These are phyloP conservation scores for Apoderus coryli DNA, from an alignment of 2,888 invertebrate species.

Conservation along the genomic window DNA sequence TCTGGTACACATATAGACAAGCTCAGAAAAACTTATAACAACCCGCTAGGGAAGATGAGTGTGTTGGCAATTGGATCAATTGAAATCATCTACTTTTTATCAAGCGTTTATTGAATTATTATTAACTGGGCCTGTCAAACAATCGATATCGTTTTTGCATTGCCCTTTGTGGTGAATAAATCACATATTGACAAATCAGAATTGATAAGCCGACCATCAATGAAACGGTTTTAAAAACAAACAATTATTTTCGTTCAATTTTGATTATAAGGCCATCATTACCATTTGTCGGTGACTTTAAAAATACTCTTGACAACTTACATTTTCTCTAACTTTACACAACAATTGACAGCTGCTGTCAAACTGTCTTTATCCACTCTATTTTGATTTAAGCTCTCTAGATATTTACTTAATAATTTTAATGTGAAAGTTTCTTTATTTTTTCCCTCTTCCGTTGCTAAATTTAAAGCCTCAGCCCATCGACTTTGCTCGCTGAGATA, in stretches of 20 bases:
- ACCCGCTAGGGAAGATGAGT: too few species aligned
- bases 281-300: background rate
- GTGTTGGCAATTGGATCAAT: too few species aligned
- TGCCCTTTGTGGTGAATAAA: too few species aligned
- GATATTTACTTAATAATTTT: constrained; percentile 30
- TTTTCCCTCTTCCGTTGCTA: constrained; percentile 38
- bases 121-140: too few species aligned
- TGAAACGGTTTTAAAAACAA: too few species aligned
- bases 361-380: constrained; percentile 32
- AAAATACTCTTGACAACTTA: constrained; percentile 28
- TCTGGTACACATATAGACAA: too few species aligned
- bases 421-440: constrained; percentile 29
- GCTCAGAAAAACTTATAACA: too few species aligned
- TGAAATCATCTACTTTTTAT: too few species aligned
- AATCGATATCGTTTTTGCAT: too few species aligned
- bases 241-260: too few species aligned
- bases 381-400: constrained; percentile 32
- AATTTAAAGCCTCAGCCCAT: constrained; percentile 41
- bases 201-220: constrained; percentile 6
- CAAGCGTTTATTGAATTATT: too few species aligned
- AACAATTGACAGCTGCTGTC: constrained; percentile 34
- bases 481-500: constrained; percentile 44
- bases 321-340: constrained; percentile 36
- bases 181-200: constrained; percentile 16
- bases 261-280: too few species aligned